phyloP scores from a whole-genome alignment of 2,113 vertebrate species.

The Meriones unguiculatus region DNA sequence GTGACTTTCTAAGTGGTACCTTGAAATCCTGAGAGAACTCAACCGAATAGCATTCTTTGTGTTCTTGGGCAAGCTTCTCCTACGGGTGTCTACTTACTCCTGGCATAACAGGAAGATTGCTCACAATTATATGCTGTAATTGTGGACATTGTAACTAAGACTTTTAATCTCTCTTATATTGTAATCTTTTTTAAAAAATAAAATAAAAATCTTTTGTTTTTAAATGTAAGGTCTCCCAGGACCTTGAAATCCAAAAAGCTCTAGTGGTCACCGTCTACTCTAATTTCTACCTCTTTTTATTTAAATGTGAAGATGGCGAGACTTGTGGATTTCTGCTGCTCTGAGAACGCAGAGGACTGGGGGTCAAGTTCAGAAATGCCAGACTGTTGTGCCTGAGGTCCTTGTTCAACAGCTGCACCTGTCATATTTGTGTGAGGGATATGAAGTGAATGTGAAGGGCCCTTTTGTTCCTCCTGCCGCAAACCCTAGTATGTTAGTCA shows the following conservation, averaged over 20 bases:
- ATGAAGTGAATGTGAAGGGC: background rate
- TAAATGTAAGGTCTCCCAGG: conserved; percentile 13
- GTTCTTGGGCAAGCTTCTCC: background rate
- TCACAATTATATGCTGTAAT: background rate
- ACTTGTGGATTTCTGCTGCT: background rate
- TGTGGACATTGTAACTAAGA: conserved; percentile 10
- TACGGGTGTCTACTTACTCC: background rate
- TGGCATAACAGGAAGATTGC: conserved; percentile 28
- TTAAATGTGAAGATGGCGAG: conserved; percentile 21
- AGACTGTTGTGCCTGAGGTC: background rate
- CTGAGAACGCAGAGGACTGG: background rate
- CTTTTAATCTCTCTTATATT: background rate
- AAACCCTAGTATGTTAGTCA: background rate
- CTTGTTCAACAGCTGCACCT: background rate
- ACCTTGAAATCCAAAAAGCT: background rate
- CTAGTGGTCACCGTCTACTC: background rate
- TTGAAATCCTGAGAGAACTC: conserved; percentile 48
- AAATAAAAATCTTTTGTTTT: background rate
- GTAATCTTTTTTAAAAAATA: background rate
- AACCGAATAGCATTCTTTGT: background rate
- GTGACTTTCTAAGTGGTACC: conserved; percentile 71
- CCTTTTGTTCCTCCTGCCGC: background rate
- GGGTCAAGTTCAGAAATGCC: background rate
- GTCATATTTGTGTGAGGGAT: background rate
- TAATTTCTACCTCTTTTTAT: conserved; percentile 25